Evolutionary conservation across 2,113 vertebrate genomes (phyloP).

Genomic region (Macroglossus sobrinus): DNA sequence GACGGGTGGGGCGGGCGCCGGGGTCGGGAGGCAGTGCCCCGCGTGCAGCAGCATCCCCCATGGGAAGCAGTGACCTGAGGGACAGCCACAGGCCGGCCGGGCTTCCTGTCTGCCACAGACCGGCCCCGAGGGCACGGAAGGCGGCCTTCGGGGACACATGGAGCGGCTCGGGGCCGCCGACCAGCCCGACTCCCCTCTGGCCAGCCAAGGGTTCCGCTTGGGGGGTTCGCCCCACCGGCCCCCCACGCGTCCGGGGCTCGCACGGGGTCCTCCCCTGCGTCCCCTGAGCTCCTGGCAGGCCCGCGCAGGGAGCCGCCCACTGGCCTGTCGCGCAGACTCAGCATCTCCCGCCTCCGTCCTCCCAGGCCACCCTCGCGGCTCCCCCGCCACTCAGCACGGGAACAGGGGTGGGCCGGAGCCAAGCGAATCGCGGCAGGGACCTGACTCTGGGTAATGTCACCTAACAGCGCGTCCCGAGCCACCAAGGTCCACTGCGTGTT

Average conservation of each 20-base stretch:
- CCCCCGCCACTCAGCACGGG: not conserved
- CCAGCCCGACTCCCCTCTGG: not conserved
- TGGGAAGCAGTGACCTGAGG: too few species aligned
- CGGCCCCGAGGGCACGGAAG: not conserved
- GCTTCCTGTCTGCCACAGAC: accelerated
- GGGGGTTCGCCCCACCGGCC: not conserved
- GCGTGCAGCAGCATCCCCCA: too few species aligned
- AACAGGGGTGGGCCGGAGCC: not conserved
- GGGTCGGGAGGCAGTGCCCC: too few species aligned
- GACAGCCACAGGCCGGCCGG: too few species aligned
- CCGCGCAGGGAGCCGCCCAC: not conserved
- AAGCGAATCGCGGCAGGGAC: not conserved
- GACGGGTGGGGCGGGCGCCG: too few species aligned
- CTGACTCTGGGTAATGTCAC: not conserved
- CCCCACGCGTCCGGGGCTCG: not conserved
- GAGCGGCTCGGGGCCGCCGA: not conserved
- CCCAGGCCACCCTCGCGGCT: not conserved
- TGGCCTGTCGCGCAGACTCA: not conserved
- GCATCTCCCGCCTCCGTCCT: not conserved
- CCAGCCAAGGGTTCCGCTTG: not conserved
- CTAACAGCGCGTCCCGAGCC: not conserved
- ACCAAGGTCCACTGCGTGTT: not conserved
- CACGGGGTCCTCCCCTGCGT: too few species aligned
- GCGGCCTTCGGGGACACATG: not conserved
- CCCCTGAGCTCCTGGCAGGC: not conserved